These are phyloP conservation scores for Ianthella basta DNA, from an alignment of 37 sponge, comb jelly and placozoan species.

Conservation along the genomic window DNA sequence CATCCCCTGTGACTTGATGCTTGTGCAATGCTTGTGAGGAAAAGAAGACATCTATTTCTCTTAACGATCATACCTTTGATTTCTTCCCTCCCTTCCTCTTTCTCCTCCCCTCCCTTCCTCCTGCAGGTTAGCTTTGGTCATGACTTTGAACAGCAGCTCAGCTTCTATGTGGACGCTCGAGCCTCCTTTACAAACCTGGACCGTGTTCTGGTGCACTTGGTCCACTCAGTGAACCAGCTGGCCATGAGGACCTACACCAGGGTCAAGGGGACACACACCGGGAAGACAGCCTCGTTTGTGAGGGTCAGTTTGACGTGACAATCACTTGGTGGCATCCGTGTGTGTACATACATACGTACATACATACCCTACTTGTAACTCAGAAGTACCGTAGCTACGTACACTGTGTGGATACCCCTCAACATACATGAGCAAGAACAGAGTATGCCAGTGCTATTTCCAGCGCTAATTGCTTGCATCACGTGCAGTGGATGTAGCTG, in stretches of 20 bases:
- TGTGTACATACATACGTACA: neutral
- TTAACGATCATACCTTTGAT: too few relatives aligned
- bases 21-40: too few relatives aligned
- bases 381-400: neutral
- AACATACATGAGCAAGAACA: neutral
- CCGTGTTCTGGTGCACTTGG: constrained; percentile 78
- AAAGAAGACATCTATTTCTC: too few relatives aligned
- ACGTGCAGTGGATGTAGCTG: too few relatives aligned
- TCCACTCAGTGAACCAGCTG: constrained; percentile 88
- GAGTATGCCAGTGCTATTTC: too few relatives aligned
- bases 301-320: constrained; percentile 35
- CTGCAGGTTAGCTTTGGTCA: constrained; percentile 76
- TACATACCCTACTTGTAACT: neutral
- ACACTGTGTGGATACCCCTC: neutral
- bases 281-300: constrained; percentile 96
- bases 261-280: constrained; percentile 83
- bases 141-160: constrained; percentile 97
- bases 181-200: constrained; percentile 90
- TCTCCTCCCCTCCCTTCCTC: neutral
- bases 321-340: neutral
- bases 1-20: too few relatives aligned
- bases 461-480: too few relatives aligned
- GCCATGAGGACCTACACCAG: constrained; percentile 78
- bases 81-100: neutral
- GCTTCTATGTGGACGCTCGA: constrained; percentile 95